Evolutionary conservation across 2,113 vertebrate genomes (phyloP).

Genomic region (Psephotus haematonotus): DNA sequence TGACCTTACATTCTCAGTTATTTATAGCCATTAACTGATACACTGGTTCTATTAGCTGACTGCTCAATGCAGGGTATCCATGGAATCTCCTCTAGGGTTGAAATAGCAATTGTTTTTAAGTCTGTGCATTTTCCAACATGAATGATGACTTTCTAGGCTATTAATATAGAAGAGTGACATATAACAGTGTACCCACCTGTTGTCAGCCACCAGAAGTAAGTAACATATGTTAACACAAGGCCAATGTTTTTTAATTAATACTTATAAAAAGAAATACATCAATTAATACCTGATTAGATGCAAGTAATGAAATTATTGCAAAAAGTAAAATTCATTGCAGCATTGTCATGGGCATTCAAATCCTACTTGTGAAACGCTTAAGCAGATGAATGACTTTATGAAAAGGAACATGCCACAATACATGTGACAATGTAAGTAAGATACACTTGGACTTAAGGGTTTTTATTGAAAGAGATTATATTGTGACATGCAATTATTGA

Average conservation of each 20-base stretch:
- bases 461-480: not conserved
- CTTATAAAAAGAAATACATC: not conserved
- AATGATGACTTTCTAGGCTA: conserved; percentile 1
- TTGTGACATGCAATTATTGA: not conserved
- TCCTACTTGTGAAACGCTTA: not conserved
- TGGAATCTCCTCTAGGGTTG: not conserved
- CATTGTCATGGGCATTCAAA: not conserved
- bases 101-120: conserved; percentile 23
- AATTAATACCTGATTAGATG: not conserved
- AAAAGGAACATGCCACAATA: not conserved
- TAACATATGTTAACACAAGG: not conserved
- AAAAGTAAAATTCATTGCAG: not conserved
- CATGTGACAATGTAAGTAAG: not conserved
- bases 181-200: not conserved
- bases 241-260: not conserved
- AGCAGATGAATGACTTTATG: not conserved
- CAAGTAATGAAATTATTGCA: not conserved
- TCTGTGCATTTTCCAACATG: not conserved
- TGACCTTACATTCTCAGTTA: conserved; percentile 1
- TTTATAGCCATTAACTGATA: not conserved
- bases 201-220: not conserved
- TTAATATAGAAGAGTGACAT: not conserved
- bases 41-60: not conserved
- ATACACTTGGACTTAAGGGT: not conserved
- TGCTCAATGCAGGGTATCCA: not conserved